Base-by-base conservation (phyloP, 2,888 invertebrate species). In the Parthenolecanium corni region DNA sequence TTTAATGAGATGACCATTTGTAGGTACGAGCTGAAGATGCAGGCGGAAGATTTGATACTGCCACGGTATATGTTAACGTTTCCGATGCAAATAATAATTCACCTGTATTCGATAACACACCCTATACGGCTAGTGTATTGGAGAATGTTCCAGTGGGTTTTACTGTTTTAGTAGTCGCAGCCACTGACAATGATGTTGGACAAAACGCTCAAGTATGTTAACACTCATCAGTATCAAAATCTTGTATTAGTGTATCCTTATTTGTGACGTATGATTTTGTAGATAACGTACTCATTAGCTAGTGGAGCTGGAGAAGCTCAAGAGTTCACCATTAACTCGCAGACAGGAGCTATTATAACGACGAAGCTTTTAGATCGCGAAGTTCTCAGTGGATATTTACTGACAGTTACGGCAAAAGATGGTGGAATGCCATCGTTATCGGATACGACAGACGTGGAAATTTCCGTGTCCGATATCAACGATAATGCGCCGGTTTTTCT, bases 391-490 rank as follows among this genome's bases (percentile, higher is more conserved):
- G 84, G 89, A 0, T 96, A 93, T 73, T 77, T 93, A 6, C 74
- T 97, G 40, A 91, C 90, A 0, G 92, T 97, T 1, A 92, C 89
- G 0, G 97, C 95, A 0, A 82, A 83, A 66, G 97, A 97, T 73
- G 91, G 93, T 1, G 97, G 97, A 1, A 82, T 82, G 42, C 95
- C 95, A 0, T 83, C 92, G 0, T 76, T 93, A 16, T 88, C 89
- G 1, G 95, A 96, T 71, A 93, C 92, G 0, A 95, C 96, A 0
- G 93, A 94, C 70, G 87, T 98, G 0, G 94, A 96, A 73, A 91
- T 98, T 68, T 86, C 89, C 0, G 85, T 98, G 0, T 86, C 88
- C 0, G 98, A 98, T 72, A 91, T 95, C 0, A 98, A 98, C 72
- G 97, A 98, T 72, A 94, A 95, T 72, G 82, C 87, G 4, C 96